Percentiles rank a stretch among this genome's conserved stretches.
These are phyloP conservation scores for Chloromyia formosa DNA, from an alignment of 2,888 invertebrate species.

Conservation along the genomic window DNA sequence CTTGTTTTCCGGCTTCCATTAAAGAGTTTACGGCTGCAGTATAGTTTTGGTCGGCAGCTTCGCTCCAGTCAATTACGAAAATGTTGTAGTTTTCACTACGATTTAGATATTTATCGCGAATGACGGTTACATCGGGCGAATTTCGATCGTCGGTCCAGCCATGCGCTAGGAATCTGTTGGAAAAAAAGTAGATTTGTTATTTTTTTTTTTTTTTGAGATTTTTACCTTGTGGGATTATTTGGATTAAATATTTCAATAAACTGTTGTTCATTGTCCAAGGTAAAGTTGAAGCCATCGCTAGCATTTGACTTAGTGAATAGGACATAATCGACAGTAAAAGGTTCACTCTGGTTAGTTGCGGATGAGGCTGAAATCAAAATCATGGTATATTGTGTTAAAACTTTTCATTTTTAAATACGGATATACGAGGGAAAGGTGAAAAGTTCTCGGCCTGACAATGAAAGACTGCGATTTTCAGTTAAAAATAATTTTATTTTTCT, in stretches of 20 bases:
- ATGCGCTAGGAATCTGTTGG: conserved; percentile 59
- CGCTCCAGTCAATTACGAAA: conserved; percentile 68
- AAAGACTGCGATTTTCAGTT: too few species aligned
- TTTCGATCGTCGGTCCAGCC: conserved; percentile 68
- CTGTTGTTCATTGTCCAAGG: conserved; percentile 8
- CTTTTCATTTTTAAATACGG: too few species aligned
- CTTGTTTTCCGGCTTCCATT: conserved; percentile 40
- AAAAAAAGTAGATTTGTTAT: not conserved
- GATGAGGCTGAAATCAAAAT: too few species aligned
- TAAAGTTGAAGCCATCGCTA: not conserved
- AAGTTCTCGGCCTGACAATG: too few species aligned
- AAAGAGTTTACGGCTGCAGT: conserved; percentile 64
- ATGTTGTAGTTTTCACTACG: conserved; percentile 66
- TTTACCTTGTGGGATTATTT: conserved; percentile 41
- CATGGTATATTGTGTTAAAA: too few species aligned
- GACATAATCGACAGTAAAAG: conserved; percentile 41
- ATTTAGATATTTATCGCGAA: conserved; percentile 63
- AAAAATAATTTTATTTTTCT: too few species aligned
- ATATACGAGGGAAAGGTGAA: too few species aligned
- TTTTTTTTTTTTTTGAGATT: too few species aligned
- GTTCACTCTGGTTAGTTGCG: too few species aligned
- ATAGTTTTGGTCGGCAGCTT: conserved; percentile 66
- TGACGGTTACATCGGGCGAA: conserved; percentile 53
- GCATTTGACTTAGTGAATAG: conserved; percentile 58
- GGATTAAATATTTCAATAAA: conserved; percentile 29